phyloP scores from a whole-genome alignment of 2,797 vertebrate genomes.

The Dendrocincla fuliginosa region DNA sequence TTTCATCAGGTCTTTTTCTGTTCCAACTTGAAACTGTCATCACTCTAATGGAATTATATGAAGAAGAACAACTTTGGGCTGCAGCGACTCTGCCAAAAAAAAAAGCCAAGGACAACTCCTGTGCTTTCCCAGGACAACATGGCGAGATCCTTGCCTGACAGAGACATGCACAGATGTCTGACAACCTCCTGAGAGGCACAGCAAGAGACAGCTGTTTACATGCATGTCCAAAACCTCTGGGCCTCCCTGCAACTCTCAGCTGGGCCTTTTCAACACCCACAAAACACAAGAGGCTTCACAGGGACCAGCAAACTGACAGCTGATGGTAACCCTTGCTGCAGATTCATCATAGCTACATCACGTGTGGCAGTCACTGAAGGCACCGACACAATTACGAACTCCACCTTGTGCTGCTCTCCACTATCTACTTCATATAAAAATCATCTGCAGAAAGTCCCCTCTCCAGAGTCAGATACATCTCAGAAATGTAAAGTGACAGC shows the following conservation, averaged over 20 bases:
- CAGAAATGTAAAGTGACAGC: conserved; percentile 28
- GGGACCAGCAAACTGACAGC: neutral
- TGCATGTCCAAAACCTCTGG: neutral
- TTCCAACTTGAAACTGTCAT: conserved; percentile 64
- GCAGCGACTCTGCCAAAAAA: conserved; percentile 37
- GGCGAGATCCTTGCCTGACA: neutral
- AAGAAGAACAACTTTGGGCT: conserved; percentile 37
- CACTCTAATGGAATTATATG: conserved; percentile 55
- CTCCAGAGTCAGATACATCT: neutral
- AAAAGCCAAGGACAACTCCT: conserved; percentile 40
- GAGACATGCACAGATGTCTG: neutral
- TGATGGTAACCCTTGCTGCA: neutral
- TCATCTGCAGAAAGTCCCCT: neutral
- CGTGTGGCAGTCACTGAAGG: neutral
- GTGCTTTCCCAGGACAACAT: neutral
- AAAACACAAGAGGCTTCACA: neutral
- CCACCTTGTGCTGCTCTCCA: neutral
- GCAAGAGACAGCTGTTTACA: neutral
- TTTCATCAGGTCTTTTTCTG: conserved; percentile 57
- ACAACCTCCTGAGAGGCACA: neutral
- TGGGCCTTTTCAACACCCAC: neutral
- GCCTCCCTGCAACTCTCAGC: neutral
- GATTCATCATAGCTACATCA: neutral
- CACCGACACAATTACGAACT: rapidly evolving
- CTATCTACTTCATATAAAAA: neutral